These are phyloP conservation scores for Lycopodina hypogea DNA, from an alignment of 37 sponge, comb jelly and placozoan genomes.

Conservation along the genomic window DNA sequence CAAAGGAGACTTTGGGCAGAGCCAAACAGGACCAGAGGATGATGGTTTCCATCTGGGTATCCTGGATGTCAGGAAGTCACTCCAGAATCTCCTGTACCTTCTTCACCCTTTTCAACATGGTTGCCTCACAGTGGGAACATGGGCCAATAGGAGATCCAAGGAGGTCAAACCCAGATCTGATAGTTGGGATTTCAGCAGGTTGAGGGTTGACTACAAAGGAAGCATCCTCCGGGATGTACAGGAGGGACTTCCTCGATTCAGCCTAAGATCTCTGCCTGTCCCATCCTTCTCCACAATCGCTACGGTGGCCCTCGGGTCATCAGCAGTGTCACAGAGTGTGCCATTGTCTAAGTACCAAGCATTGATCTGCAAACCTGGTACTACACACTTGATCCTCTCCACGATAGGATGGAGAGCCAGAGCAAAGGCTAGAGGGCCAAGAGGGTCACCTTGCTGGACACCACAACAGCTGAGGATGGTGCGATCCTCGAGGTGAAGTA, in stretches of 20 bases:
- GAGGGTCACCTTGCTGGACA: slow-evolving; percentile 28
- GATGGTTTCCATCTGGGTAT: too few species aligned
- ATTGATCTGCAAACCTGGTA: slow-evolving; percentile 16
- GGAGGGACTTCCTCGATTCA: slow-evolving; percentile 34
- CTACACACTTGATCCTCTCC: slow-evolving; percentile 20
- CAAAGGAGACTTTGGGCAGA: too few species aligned
- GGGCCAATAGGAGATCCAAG: too few species aligned
- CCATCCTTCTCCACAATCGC: slow-evolving; percentile 10
- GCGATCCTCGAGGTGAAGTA: not conserved
- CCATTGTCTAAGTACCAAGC: slow-evolving; percentile 31
- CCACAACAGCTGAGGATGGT: slow-evolving; percentile 23
- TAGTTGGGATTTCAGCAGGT: not conserved
- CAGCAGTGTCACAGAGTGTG: slow-evolving; percentile 13
- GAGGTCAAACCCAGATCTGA: too few species aligned
- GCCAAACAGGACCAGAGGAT: too few species aligned
- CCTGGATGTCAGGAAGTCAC: too few species aligned
- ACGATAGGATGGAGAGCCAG: slow-evolving; percentile 11
- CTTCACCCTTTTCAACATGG: not conserved
- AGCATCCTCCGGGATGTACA: slow-evolving; percentile 5
- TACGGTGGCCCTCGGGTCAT: slow-evolving; percentile 7
- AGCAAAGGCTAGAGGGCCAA: slow-evolving; percentile 1
- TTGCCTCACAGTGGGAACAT: not conserved
- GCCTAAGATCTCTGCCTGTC: not conserved
- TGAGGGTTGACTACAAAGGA: not conserved
- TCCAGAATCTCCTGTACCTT: too few species aligned